Conservation (phyloP, 2,113 vertebrate species). For the Elephantulus edwardii region DNA sequence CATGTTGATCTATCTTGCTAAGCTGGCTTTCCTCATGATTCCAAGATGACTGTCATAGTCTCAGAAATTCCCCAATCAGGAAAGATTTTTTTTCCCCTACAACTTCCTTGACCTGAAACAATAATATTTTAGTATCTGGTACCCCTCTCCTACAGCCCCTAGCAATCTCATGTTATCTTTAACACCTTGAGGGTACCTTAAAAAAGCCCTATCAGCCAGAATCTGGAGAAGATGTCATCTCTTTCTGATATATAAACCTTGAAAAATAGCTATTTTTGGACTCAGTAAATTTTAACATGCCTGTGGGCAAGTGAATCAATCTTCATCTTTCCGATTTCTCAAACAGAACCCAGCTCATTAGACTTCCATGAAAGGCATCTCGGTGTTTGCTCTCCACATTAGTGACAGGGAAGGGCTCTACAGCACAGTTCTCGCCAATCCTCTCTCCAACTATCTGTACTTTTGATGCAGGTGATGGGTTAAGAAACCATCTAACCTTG, state of each 20-base stretch:
- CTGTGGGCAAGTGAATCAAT: neutral
- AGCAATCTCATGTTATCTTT: neutral
- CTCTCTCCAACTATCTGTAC: neutral
- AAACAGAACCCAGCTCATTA: neutral
- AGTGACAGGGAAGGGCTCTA: neutral
- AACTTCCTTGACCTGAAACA: neutral
- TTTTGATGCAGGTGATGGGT: neutral
- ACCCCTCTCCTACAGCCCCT: neutral
- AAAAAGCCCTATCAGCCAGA: neutral
- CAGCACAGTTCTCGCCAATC: neutral
- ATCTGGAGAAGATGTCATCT: neutral
- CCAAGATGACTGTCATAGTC: neutral
- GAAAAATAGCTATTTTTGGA: neutral
- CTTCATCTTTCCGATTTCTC: neutral
- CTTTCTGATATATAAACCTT: neutral
- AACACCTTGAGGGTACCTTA: neutral
- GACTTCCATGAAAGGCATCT: neutral
- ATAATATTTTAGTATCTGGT: neutral
- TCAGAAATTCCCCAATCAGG: neutral
- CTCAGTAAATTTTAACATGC: neutral
- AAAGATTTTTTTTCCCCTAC: neutral
- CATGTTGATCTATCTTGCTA: neutral
- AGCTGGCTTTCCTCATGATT: neutral
- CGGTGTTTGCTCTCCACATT: neutral
- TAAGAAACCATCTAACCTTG: neutral